Evolutionary conservation across 1,140 invertebrate species (phyloP), one percentile per base, ranked within the genome.

Genomic region (Eulimnadia texana): DNA sequence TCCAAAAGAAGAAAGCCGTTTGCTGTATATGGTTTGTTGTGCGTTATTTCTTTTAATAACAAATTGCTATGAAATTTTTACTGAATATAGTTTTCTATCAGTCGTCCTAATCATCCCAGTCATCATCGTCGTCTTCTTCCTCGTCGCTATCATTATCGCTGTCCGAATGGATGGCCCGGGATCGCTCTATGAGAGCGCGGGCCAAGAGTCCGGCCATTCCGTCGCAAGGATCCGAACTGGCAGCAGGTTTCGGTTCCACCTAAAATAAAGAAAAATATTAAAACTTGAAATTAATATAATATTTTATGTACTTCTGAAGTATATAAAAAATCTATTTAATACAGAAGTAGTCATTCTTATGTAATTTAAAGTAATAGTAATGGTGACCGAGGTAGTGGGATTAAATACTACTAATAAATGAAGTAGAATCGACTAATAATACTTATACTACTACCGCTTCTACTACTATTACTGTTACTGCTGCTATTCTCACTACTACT

Each of bases 121-220:
- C 84, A 67, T 86, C 84, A 65, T 81, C 79, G 53, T 80, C 77
- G 62, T 80, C 79, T 67, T 77, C 79, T 49, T 76, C 77, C 42
- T 68, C 65, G 16, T 63, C 60, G 51, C 62, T 64, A 42, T 55
- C 58, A 50, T 78, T 80, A 47, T 79, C 77, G 47, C 71, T 78
- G 57, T 73, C 72, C 6, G 70, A 69, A 71, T 88, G 84, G 66
- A 88, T 84, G 50, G 78, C 84, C 66, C 78, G 74, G 47, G 78
- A 79, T 49, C 86, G 72, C 69, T 86, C 84, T 19, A 83, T 81
- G n/a, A 92, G 73, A 42, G 87, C 88, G 62, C 80, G 76, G 2
- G 84, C 83, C 61, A 91, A 74, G 3, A 86, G 88, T 47, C 81
- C 83, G n/a, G 87, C 87, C 55, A 91, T 75, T 47, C 85, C 84